Conservation (phyloP, 2,113 vertebrate species). For the Lepisosteus osseus region DNA sequence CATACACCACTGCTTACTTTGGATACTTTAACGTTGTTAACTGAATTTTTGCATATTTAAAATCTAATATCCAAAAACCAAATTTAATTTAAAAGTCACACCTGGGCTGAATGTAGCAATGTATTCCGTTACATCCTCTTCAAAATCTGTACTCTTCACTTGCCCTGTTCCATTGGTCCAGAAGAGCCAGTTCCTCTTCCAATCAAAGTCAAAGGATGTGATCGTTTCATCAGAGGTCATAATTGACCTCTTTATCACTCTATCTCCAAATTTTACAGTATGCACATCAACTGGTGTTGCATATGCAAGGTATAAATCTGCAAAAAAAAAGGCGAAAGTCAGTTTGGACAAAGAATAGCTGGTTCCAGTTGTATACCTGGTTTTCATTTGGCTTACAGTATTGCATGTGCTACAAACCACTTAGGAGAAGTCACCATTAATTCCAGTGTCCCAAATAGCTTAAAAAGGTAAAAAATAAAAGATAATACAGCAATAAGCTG, state of each 20-base stretch:
- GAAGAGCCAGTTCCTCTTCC: constrained; percentile 72
- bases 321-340: not conserved
- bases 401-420: too few species aligned
- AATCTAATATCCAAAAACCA: too few species aligned
- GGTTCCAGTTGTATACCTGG: too few species aligned
- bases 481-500: too few species aligned
- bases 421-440: too few species aligned
- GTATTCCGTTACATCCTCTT: constrained; percentile 48
- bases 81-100: constrained; percentile 33
- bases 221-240: constrained; percentile 57
- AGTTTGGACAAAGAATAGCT: not conserved
- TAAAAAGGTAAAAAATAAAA: too few species aligned
- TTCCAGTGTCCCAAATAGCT: too few species aligned
- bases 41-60: too few species aligned
- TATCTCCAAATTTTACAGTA: constrained; percentile 63
- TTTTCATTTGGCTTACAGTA: too few species aligned
- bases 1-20: too few species aligned
- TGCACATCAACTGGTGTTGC: constrained; percentile 56
- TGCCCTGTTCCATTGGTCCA: constrained; percentile 72
- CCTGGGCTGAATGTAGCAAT: constrained; percentile 66
- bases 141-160: constrained; percentile 56
- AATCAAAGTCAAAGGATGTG: constrained; percentile 78
- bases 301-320: constrained; percentile 76
- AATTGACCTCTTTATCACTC: constrained; percentile 38
- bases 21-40: too few species aligned